Evolutionary conservation across 1,140 invertebrate genomes (phyloP).

Genomic region (Apis cerana): DNA sequence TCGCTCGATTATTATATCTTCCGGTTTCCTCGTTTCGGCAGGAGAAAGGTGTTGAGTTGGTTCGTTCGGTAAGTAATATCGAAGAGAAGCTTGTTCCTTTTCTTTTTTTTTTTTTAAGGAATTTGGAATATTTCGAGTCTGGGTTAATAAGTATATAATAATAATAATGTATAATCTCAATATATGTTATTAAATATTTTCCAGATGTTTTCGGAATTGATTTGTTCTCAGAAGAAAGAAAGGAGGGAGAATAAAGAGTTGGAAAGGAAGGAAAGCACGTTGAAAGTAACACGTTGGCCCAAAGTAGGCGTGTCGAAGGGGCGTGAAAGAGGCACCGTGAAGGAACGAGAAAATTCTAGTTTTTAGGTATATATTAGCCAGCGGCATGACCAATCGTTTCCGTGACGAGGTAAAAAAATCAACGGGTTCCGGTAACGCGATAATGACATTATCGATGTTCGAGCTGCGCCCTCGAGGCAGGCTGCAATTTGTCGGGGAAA

Average conservation of each 20-base stretch:
- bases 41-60: too few species aligned
- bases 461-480: neutral
- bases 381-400: neutral
- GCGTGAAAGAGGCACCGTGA: too few species aligned
- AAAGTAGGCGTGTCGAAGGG: too few species aligned
- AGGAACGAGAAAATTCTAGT: neutral
- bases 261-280: neutral
- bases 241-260: too few species aligned
- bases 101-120: too few species aligned
- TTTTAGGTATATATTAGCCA: neutral
- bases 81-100: too few species aligned
- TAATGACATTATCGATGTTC: slow-evolving; percentile 36
- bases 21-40: neutral
- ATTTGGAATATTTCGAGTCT: too few species aligned
- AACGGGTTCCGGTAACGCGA: neutral
- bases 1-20: neutral
- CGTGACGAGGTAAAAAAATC: slow-evolving; percentile 2
- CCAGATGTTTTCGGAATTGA: neutral
- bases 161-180: too few species aligned
- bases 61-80: too few species aligned
- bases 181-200: neutral
- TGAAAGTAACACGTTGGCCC: neutral
- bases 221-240: neutral
- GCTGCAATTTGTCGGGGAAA: slow-evolving; percentile 34
- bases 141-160: too few species aligned